These are phyloP conservation scores for Smutsia temminckii DNA, from an alignment of 2,797 vertebrate genomes.

Conservation along the genomic window DNA sequence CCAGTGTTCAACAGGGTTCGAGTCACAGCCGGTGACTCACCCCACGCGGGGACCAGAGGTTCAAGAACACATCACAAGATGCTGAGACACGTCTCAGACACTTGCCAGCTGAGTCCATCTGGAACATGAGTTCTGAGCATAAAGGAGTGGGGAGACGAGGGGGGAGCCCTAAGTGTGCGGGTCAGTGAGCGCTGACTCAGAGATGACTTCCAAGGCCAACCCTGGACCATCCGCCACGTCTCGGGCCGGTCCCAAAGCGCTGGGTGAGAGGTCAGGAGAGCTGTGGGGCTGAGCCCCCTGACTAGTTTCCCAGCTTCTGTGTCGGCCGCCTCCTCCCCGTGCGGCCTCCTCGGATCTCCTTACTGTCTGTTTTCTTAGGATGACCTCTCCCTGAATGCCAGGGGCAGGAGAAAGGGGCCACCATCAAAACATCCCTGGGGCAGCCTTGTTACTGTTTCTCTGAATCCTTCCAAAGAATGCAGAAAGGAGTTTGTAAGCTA, in stretches of 20 bases:
- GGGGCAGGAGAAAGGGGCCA: neutral
- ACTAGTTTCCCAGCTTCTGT: neutral
- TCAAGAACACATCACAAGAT: slow-evolving; percentile 71
- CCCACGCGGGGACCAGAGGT: slow-evolving; percentile 40
- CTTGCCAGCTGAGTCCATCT: slow-evolving; percentile 79
- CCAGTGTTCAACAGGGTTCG: neutral
- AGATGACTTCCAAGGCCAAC: slow-evolving; percentile 51
- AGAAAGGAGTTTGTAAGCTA: slow-evolving; percentile 8
- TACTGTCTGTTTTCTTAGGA: neutral
- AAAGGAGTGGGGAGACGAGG: slow-evolving; percentile 10
- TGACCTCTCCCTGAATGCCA: rapidly evolving
- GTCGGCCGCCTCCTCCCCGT: neutral
- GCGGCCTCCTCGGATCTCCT: neutral
- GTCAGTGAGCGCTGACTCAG: slow-evolving; percentile 71
- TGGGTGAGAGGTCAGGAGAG: neutral
- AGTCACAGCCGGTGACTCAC: slow-evolving; percentile 69
- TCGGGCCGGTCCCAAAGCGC: neutral
- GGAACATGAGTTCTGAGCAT: slow-evolving; percentile 71
- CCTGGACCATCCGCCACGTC: neutral
- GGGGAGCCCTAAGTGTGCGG: slow-evolving; percentile 58
- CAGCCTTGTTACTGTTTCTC: neutral
- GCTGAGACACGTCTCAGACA: slow-evolving; percentile 75
- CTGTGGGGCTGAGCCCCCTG: neutral
- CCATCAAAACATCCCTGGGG: neutral
- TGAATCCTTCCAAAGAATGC: neutral